phyloP scores from a whole-genome alignment of 2,113 vertebrate species.

The Bujurquina vittata region DNA sequence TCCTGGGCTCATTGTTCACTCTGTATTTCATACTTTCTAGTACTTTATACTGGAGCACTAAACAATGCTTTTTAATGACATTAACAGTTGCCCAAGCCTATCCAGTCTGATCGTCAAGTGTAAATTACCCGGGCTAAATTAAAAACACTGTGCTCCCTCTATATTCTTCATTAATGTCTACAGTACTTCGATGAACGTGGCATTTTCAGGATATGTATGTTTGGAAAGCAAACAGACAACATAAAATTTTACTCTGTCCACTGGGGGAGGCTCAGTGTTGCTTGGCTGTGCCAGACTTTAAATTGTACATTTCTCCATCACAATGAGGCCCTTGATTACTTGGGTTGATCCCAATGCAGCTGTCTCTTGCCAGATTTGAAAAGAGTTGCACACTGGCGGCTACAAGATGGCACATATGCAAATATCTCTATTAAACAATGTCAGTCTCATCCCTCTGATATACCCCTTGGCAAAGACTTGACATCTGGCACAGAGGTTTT shows the following conservation, averaged over 20 bases:
- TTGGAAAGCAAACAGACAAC: conserved; percentile 5
- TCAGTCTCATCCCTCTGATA: background rate
- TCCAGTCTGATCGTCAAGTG: background rate
- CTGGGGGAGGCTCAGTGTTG: background rate
- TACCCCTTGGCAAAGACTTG: background rate
- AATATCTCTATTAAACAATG: conserved; percentile 37
- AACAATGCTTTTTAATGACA: background rate
- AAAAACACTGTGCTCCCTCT: background rate
- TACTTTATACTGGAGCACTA: background rate
- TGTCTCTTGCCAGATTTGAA: conserved; percentile 13
- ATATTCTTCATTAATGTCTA: background rate
- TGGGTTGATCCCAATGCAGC: conserved; percentile 1
- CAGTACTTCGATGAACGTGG: background rate
- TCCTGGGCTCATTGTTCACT: background rate
- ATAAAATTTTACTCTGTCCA: background rate
- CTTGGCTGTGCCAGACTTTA: conserved; percentile 19
- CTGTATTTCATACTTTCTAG: rapidly evolving
- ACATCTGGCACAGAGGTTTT: conserved; percentile 11
- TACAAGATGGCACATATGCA: conserved; percentile 27
- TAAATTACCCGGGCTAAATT: background rate
- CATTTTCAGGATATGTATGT: background rate
- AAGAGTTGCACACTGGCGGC: conserved; percentile 11
- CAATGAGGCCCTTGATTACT: conserved; percentile 15
- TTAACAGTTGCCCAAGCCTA: background rate
- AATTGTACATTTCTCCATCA: conserved; percentile 15